Evolutionary conservation across 2,797 vertebrate genomes (phyloP).

Genomic region (Megalops cyprinoides): DNA sequence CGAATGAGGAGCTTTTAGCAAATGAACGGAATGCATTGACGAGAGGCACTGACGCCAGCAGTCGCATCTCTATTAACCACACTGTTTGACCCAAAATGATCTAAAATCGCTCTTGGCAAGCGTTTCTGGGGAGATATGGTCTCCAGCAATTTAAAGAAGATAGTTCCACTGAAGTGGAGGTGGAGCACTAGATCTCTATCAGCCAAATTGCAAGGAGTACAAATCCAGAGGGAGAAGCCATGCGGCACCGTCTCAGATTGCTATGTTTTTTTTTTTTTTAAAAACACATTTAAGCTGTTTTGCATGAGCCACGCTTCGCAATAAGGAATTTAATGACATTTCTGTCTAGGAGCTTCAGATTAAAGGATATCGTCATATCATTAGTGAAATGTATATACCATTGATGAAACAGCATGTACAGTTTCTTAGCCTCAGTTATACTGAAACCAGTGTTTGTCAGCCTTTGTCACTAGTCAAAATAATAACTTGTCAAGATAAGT

Average conservation of each 20-base stretch:
- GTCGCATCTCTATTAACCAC: slow-evolving; percentile 53
- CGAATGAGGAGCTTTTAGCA: slow-evolving; percentile 45
- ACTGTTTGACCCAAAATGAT: slow-evolving; percentile 61
- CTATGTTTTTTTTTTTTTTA: neutral
- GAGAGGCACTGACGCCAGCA: slow-evolving; percentile 40
- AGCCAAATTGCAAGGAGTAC: slow-evolving; percentile 42
- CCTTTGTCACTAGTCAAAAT: too few relatives aligned
- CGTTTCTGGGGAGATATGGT: slow-evolving; percentile 50
- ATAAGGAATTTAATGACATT: too few relatives aligned
- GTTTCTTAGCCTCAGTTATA: too few relatives aligned
- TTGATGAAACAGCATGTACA: too few relatives aligned
- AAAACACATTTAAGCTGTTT: too few relatives aligned
- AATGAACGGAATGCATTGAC: slow-evolving; percentile 49
- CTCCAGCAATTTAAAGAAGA: slow-evolving; percentile 53
- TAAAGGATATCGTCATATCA: too few relatives aligned
- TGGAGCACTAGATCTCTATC: slow-evolving; percentile 47
- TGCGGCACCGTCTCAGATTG: slow-evolving; percentile 24
- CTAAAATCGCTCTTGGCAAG: slow-evolving; percentile 53
- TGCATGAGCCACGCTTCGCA: too few relatives aligned
- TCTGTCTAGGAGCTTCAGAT: too few relatives aligned
- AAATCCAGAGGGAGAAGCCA: slow-evolving; percentile 41
- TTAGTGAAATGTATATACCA: too few relatives aligned
- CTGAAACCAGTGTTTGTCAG: too few relatives aligned
- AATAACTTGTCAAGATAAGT: too few relatives aligned
- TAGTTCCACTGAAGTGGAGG: slow-evolving; percentile 40